phyloP scores from a whole-genome alignment of 2,888 invertebrate species.

The Oscheius myriophilus region DNA sequence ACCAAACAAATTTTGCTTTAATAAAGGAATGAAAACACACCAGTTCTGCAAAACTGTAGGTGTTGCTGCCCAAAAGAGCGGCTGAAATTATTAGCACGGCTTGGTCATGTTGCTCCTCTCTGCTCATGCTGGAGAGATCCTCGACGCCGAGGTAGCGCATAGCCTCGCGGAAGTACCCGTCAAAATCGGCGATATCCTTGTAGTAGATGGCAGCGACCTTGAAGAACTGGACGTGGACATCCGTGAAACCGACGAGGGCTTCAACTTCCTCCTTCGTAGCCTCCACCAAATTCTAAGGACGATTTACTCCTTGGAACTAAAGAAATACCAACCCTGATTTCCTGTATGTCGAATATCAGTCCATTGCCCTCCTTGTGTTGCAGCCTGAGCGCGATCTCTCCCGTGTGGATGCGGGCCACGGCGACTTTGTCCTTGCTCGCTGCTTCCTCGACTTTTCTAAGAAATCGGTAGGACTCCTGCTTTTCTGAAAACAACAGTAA shows the following conservation, averaged over 20 bases:
- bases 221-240: slow-evolving; percentile 69
- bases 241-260: slow-evolving; percentile 55
- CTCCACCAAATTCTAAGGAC: slow-evolving; percentile 50
- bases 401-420: slow-evolving; percentile 85
- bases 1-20: slow-evolving; percentile 41
- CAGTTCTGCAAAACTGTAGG: slow-evolving; percentile 96
- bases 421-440: slow-evolving; percentile 83
- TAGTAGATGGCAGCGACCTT: slow-evolving; percentile 64
- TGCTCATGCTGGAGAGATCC: slow-evolving; percentile 54
- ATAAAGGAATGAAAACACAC: slow-evolving; percentile 71
- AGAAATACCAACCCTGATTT: slow-evolving; percentile 44
- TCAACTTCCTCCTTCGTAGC: slow-evolving; percentile 59
- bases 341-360: slow-evolving; percentile 71
- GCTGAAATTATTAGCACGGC: slow-evolving; percentile 92
- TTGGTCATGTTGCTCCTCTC: slow-evolving; percentile 58
- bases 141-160: slow-evolving; percentile 79
- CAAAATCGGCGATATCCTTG: slow-evolving; percentile 81
- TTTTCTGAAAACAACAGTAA: slow-evolving; percentile 76
- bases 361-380: slow-evolving; percentile 71
- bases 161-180: slow-evolving; percentile 93
- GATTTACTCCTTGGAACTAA: not conserved
- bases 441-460: slow-evolving; percentile 87
- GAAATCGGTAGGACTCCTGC: slow-evolving; percentile 85
- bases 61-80: slow-evolving; percentile 89
- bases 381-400: slow-evolving; percentile 75